Conservation (phyloP, 1,140 invertebrate genomes). For the Elysia chlorotica region DNA sequence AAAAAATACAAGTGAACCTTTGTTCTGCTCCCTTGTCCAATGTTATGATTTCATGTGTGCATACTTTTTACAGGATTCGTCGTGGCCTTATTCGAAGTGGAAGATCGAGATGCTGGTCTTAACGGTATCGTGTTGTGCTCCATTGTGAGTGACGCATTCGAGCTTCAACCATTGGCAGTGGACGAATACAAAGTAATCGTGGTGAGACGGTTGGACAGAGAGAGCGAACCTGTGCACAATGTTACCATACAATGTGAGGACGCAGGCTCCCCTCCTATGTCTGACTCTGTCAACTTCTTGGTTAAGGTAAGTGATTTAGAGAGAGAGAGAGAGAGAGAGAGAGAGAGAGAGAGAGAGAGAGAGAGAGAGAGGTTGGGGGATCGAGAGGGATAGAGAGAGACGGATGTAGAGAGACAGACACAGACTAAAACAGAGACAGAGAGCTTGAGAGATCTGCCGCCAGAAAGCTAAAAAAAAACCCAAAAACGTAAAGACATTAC, state of each 20-base stretch:
- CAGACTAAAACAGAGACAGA: too few relatives aligned
- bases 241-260: constrained; percentile 43
- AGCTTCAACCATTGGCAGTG: constrained; percentile 33
- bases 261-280: constrained; percentile 34
- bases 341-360: too few relatives aligned
- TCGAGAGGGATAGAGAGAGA: too few relatives aligned
- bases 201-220: constrained; percentile 73
- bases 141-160: constrained; percentile 32
- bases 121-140: constrained; percentile 39
- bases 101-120: constrained; percentile 36
- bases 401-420: too few relatives aligned
- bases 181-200: constrained; percentile 46
- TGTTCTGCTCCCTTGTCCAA: too few relatives aligned
- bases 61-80: constrained; percentile 25
- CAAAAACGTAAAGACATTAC: too few relatives aligned
- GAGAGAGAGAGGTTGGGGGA: too few relatives aligned
- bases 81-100: constrained; percentile 37
- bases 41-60: too few relatives aligned
- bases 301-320: constrained; percentile 22
- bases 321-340: too few relatives aligned
- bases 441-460: too few relatives aligned
- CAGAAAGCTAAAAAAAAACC: too few relatives aligned
- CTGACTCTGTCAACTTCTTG: constrained; percentile 35
- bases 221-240: constrained; percentile 81
- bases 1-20: not conserved